Conservation (phyloP, 2,113 vertebrate species). For the Lepidiolamprologus cunningtoni region DNA sequence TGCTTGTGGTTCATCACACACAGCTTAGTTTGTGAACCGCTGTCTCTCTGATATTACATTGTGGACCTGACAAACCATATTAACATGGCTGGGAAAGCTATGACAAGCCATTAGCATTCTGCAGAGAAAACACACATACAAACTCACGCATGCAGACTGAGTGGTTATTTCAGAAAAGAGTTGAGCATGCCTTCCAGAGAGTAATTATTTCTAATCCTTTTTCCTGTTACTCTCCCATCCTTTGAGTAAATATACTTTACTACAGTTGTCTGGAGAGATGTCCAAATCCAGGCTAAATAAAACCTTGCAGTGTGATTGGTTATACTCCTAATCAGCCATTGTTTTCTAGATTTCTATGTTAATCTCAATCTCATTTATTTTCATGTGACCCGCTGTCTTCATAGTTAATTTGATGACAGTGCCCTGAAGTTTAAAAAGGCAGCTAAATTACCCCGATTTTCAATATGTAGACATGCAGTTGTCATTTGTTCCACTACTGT, state of each 20-base stretch:
- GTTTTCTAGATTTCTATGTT: not conserved
- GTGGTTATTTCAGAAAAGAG: not conserved
- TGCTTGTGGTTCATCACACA: not conserved
- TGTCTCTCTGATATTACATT: not conserved
- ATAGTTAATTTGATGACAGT: not conserved
- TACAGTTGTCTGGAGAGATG: not conserved
- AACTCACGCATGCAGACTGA: not conserved
- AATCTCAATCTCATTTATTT: not conserved
- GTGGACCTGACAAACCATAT: conserved; percentile 23
- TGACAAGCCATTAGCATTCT: conserved; percentile 22
- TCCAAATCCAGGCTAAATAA: not conserved
- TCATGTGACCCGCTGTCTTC: not conserved
- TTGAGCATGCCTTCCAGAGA: not conserved
- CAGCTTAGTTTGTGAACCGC: not conserved
- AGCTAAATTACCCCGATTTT: not conserved
- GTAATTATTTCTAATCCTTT: not conserved
- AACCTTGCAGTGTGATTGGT: not conserved
- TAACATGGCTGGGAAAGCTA: not conserved
- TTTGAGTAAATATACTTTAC: not conserved
- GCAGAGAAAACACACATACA: not conserved
- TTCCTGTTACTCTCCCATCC: not conserved
- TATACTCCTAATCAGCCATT: not conserved
- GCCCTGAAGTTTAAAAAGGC: not conserved
- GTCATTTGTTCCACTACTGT: not conserved
- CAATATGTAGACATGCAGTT: not conserved